Percentiles rank a stretch among this genome's conserved stretches.
These are phyloP conservation scores for Venturia canescens DNA, from an alignment of 1,140 invertebrate genomes.

Conservation along the genomic window DNA sequence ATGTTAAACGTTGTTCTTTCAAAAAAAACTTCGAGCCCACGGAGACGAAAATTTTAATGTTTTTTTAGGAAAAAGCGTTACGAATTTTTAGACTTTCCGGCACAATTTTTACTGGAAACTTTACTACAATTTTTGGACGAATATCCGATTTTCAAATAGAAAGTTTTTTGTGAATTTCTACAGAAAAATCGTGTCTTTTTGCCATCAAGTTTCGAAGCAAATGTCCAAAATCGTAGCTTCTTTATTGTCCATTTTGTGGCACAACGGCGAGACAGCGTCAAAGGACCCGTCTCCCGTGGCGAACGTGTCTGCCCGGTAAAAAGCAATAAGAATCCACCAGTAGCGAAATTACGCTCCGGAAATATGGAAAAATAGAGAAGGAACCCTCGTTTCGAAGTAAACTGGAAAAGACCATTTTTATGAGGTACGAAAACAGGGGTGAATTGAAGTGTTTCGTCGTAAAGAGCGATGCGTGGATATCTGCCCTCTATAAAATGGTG, in stretches of 20 bases:
- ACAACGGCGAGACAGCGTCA: not conserved
- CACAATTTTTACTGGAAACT: no score
- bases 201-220: not conserved
- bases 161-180: no score
- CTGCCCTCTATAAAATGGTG: conserved; percentile 2
- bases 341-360: not conserved
- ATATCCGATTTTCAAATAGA: no score
- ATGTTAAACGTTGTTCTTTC: no score
- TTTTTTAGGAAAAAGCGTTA: no score
- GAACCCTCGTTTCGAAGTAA: no score
- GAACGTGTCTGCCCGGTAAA: conserved; percentile 3
- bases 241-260: not conserved
- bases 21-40: no score
- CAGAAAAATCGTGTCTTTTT: no score
- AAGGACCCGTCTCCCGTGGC: not conserved
- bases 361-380: not conserved
- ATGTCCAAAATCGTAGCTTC: not conserved
- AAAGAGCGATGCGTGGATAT: not conserved
- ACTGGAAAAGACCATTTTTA: not conserved
- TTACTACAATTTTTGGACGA: no score
- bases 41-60: no score
- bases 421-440: not conserved
- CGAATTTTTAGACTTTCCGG: no score
- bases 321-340: not conserved
- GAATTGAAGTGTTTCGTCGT: not conserved